A percentile compares a stretch with the other conserved stretches of the same genome.
Conservation (phyloP, 2,888 invertebrate species). For the Bhutanitis thaidina region DNA sequence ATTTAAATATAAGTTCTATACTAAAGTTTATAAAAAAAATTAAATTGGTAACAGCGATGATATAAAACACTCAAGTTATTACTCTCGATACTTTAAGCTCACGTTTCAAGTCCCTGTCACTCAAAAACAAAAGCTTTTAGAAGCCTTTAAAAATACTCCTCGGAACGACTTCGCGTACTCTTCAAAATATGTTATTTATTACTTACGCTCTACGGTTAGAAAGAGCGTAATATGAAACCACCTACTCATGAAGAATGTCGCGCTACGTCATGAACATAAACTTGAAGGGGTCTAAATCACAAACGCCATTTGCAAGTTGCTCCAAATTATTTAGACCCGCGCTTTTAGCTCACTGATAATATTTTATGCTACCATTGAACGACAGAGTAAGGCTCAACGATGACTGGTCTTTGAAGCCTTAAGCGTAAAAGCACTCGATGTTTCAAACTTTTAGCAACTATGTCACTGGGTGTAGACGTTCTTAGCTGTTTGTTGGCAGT, state of each 20-base stretch:
- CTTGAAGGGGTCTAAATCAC: constrained; percentile 60
- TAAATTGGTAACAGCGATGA: neutral
- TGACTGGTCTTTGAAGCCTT: constrained; percentile 46
- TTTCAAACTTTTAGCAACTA: constrained; percentile 73
- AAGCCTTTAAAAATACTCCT: constrained; percentile 16
- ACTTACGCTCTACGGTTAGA: constrained; percentile 23
- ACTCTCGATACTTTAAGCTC: constrained; percentile 12
- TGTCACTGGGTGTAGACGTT: constrained; percentile 56
- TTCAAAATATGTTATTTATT: constrained; percentile 47
- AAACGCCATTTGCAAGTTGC: constrained; percentile 45
- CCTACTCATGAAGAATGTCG: constrained; percentile 52
- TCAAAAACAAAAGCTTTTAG: neutral
- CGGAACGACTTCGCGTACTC: neutral
- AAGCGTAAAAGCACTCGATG: constrained; percentile 69
- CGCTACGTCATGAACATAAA: constrained; percentile 47
- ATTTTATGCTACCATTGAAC: constrained; percentile 22
- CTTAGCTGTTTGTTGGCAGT: constrained; percentile 59
- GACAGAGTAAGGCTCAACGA: constrained; percentile 28
- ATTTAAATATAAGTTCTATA: too few relatives aligned
- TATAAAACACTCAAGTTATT: constrained; percentile 21
- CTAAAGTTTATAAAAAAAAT: too few relatives aligned
- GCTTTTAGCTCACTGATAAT: constrained; percentile 22
- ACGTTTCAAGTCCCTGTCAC: neutral
- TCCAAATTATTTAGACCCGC: constrained; percentile 37
- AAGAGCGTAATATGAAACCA: constrained; percentile 38